Evolutionary conservation across 2,888 invertebrate species (phyloP), one percentile per base, ranked within the genome.

Genomic region (Drosophila buzzatii): DNA sequence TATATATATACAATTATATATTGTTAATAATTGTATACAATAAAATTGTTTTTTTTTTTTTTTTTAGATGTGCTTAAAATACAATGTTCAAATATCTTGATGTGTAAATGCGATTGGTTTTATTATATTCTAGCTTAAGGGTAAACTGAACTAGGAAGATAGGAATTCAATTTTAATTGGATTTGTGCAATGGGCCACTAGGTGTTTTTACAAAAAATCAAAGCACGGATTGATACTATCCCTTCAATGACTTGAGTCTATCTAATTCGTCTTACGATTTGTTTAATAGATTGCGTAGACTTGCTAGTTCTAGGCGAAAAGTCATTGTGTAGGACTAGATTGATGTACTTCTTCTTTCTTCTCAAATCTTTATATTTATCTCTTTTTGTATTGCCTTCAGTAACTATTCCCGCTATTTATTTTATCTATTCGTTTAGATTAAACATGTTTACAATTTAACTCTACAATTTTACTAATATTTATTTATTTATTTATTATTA

Each of bases 81-180:
- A 81, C 65, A 86, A 81, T 77, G 71, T 73, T 77, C 45, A 44
- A 81, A 73, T 55, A 57, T 82, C 87, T 83, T 81, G 82, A 72
- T 82, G 82, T 82, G 56, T 20, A 66, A 61, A 10, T 20, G 18
- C n/a, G 27, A 33, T 12, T 51, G 4, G 8, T 35, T 67, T 37
- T 41, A 41, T 33, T 23, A 14, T 8, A 4, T 18, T 44, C 27
- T 14, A 14, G 20, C 4, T 37, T 5, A 14, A 16, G 6, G 6
- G 2, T 16, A 37, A 37, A 7, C 14, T 18, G 0, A 42, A 42
- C n/a, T 41, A 23, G 23, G n/a, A 41, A 8, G 39, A 41, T 2
- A 8, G 2, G 8, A n/a, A 18, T 44, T 14, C 7, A 9, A 9
- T 42, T 42, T 18, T n/a, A n/a, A n/a, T n/a, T n/a, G n/a, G n/a